Evolutionary conservation across 2,888 invertebrate genomes (phyloP), one percentile per base, ranked within the genome.

Genomic region (Scaptomyza flava): DNA sequence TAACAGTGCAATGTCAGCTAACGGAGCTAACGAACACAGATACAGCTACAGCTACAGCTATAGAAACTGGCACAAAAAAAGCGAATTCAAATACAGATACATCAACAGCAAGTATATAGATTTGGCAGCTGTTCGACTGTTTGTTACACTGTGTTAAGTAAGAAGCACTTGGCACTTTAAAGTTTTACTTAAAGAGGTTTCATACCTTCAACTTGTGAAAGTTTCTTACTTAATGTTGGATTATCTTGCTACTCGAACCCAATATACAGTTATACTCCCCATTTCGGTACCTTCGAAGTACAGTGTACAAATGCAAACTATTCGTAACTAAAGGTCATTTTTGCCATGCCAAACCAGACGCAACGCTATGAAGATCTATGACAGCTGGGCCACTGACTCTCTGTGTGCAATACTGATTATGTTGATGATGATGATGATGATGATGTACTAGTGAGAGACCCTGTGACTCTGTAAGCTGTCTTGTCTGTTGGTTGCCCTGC

Each of bases 321-420:
- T 42, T 59, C 42, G 34, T 80, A 84, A 84, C 82, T 87, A 68
- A 79, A 71, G 85, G 87, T 82, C 82, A 81, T 76, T 78, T 81
- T 70, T 61, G 72, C 70, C 72, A 72, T 66, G 52, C 54, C 60
- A 60, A 50, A 27, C 27, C 27, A 27, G 36, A 52, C 52, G 56
- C 58, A 52, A 33, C 68, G 33, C 53, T 63, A 81, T 84, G 82
- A 79, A 85, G 82, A 85, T 76, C 61, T 82, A 81, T 81, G 82
- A 62, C 62, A 60, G 69, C 58, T 58, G 60, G 33, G 42, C 68
- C 53, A 48, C 14, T 33, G 60, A 50, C 56, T 47, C 58, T 17
- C 17, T 38, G 38, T n/a, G 11, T 23, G 12, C 12, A 27, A 54
- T 36, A 63, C 14, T 48, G 62, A 48, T 48, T 60, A 33, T 61